A percentile compares a stretch with the other conserved stretches of the same genome.
These are phyloP conservation scores for Athene cunicularia DNA, from an alignment of 2,113 vertebrate genomes.

Conservation along the genomic window DNA sequence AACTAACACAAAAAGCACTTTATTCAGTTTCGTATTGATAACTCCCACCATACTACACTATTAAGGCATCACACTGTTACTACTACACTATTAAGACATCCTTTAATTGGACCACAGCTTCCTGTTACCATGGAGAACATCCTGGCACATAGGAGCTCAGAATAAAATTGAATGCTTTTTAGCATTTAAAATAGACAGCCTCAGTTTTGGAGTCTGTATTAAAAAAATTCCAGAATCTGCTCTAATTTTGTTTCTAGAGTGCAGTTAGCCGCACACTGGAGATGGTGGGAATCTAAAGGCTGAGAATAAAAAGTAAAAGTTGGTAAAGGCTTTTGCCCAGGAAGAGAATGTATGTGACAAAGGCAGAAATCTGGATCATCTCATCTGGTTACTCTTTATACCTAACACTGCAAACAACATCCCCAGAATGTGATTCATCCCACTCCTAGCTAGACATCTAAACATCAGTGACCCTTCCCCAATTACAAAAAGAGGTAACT, in stretches of 20 bases:
- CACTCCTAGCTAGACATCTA: neutral
- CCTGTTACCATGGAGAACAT: constrained; percentile 40
- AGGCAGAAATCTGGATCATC: neutral
- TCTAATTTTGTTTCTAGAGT: neutral
- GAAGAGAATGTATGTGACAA: neutral
- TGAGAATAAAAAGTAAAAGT: neutral
- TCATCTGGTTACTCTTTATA: neutral
- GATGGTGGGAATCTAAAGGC: neutral
- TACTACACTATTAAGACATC: neutral
- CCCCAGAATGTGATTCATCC: neutral
- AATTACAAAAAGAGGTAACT: neutral
- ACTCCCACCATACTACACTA: neutral
- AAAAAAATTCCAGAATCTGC: neutral
- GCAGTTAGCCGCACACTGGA: neutral
- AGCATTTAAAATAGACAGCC: neutral
- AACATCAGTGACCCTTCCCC: neutral
- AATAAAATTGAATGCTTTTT: neutral
- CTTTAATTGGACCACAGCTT: constrained; percentile 1
- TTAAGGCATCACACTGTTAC: neutral
- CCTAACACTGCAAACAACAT: neutral
- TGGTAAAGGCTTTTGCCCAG: neutral
- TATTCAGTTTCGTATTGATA: constrained; percentile 17
- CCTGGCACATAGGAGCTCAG: neutral
- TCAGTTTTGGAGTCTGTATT: neutral
- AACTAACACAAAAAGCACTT: constrained; percentile 36